phyloP scores from a whole-genome alignment of 2,888 invertebrate species.

The Carterocephalus palaemon region DNA sequence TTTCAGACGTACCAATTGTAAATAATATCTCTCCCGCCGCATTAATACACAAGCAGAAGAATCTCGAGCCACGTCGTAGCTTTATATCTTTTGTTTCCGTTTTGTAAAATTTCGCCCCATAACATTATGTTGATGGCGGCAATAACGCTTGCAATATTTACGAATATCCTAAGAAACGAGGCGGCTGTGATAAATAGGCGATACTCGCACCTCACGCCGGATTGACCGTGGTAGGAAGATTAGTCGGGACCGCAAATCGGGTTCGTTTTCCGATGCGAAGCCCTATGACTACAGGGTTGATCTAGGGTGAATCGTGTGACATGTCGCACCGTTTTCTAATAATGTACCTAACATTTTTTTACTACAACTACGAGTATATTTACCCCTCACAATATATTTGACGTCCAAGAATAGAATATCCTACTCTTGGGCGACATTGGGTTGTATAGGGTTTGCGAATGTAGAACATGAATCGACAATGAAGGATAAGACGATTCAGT shows the following conservation, averaged over 20 bases:
- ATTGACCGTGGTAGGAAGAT: slow-evolving; percentile 71
- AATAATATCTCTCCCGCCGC: slow-evolving; percentile 49
- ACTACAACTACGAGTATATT: no score
- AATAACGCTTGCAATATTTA: slow-evolving; percentile 78
- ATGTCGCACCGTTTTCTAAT: no score
- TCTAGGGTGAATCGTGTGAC: no score
- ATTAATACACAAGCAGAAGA: slow-evolving; percentile 57
- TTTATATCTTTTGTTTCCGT: slow-evolving; percentile 75
- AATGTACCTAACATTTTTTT: no score
- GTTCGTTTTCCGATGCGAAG: slow-evolving; percentile 33
- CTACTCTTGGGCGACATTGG: no score
- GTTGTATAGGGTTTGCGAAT: no score
- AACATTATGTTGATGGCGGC: slow-evolving; percentile 77
- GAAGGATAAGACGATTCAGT: no score
- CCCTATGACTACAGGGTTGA: no score
- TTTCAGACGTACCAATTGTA: slow-evolving; percentile 45
- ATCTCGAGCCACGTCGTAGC: slow-evolving; percentile 54
- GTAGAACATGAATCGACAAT: no score
- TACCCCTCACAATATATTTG: no score
- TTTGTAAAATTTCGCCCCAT: slow-evolving; percentile 75
- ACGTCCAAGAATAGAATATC: no score
- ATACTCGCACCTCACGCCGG: slow-evolving; percentile 52
- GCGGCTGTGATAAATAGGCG: slow-evolving; percentile 66
- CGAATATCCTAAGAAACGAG: slow-evolving; percentile 75
- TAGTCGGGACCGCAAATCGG: slow-evolving; percentile 37